phyloP scores from a whole-genome alignment of 2,888 invertebrate genomes.

The Abscondita cerata region DNA sequence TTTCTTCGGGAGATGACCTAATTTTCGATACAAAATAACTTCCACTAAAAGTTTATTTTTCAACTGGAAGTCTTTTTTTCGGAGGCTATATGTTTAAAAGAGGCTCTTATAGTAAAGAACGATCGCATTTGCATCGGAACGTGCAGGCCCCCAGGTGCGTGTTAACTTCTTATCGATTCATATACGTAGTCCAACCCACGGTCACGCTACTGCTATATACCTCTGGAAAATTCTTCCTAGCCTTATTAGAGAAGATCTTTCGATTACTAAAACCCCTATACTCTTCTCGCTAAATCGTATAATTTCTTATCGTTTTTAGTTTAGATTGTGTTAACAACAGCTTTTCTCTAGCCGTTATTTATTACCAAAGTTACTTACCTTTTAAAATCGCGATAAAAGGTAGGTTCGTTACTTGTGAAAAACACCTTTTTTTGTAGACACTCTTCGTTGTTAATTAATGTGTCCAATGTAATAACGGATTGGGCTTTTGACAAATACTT shows the following conservation, averaged over 20 bases:
- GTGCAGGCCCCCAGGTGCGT: conserved; percentile 55
- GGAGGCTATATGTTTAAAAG: conserved; percentile 22
- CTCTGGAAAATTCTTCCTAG: conserved; percentile 28
- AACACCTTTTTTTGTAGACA: conserved; percentile 16
- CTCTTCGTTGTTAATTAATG: conserved; percentile 21
- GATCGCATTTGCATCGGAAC: conserved; percentile 51
- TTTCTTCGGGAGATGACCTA: conserved; percentile 20
- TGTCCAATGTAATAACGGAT: conserved; percentile 19
- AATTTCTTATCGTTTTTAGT: conserved; percentile 27
- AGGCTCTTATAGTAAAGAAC: conserved; percentile 30
- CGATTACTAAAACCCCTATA: conserved; percentile 17
- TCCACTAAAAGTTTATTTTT: conserved; percentile 29
- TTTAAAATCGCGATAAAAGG: conserved; percentile 21
- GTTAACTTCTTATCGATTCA: conserved; percentile 54
- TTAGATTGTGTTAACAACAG: conserved; percentile 27
- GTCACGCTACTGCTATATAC: conserved; percentile 44
- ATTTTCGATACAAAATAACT: conserved; percentile 25
- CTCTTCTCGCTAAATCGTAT: conserved; percentile 21
- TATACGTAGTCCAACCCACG: conserved; percentile 40
- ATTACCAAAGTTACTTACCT: conserved; percentile 21
- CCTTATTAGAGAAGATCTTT: conserved; percentile 22
- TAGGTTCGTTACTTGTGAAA: conserved; percentile 20
- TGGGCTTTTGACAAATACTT: conserved; percentile 14
- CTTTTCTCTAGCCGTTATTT: conserved; percentile 23
- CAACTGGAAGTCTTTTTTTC: conserved; percentile 22